Evolutionary conservation across 2,113 vertebrate genomes (phyloP), one percentile per base, ranked within the genome.

Genomic region (Globicephala melas): DNA sequence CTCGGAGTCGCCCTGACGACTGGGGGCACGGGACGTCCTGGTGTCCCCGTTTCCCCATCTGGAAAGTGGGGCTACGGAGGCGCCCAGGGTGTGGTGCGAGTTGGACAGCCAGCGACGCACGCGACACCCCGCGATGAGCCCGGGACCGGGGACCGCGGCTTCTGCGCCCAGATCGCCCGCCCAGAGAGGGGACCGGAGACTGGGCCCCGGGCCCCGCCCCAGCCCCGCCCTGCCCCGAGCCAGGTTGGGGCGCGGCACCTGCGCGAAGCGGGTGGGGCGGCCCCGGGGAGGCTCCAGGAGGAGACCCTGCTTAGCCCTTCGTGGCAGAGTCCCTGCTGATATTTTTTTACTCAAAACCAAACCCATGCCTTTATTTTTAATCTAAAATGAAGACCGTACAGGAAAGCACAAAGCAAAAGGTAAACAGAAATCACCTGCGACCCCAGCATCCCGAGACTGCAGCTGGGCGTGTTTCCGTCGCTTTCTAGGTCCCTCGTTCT

Each of bases 41-140:
- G 28, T 9, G 36, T 41, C 12, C 62, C n/a, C 0, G 0, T 55
- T 44, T n/a, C 8, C 5, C 5, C 20, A 15, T 25, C 58, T 47
- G n/a, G 5, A 60, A 67, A n/a, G 58, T 55, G 73, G 12, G 11
- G 53, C 12, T 33, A 6, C 1, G 5, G 67, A 44, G 26, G 25
- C n/a, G 2, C 83, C 17, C n/a, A 3, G 17, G 23, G 1, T 26
- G 28, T 15, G 36, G 12, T n/a, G 23, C 31, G 33, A 6, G n/a
- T 28, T 15, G 60, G 10, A n/a, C 47, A 53, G 28, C 41, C 26
- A 17, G 9, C 9, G 31, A 53, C 5, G 31, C 74, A 21, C 1
- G 44, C 26, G 5, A 18, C 50, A 77, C 47, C 47, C 47, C 18
- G 8, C 5, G 31, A 31, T n/a, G 76, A 77, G 74, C 17, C 74